Evolutionary conservation across 2,113 vertebrate genomes (phyloP).

Genomic region (Ibidorhyncha struthersii): DNA sequence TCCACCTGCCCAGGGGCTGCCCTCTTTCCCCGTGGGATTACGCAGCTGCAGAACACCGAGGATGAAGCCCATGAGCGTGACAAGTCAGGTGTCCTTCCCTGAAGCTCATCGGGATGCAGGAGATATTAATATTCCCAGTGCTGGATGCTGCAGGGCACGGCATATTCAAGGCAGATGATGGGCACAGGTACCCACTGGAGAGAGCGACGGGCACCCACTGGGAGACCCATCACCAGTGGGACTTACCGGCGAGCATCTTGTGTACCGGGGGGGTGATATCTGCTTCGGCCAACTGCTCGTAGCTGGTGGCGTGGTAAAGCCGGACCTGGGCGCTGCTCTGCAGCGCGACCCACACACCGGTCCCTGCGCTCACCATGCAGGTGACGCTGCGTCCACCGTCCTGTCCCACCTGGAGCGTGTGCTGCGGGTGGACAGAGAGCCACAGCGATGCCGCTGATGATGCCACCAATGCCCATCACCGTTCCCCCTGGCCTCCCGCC

Average conservation of each 20-base stretch:
- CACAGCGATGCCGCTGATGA: accelerated
- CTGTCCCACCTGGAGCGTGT: conserved; percentile 88
- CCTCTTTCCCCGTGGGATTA: neutral
- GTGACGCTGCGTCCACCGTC: conserved; percentile 90
- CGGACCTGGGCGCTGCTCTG: conserved; percentile 95
- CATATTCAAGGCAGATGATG: accelerated
- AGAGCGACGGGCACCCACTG: accelerated
- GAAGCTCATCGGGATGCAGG: accelerated
- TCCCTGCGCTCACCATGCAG: conserved; percentile 89
- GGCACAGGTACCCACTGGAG: accelerated
- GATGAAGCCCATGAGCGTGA: accelerated
- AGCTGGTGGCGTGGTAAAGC: conserved; percentile 90
- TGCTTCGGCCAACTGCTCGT: conserved; percentile 90
- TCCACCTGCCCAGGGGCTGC: too few relatives aligned
- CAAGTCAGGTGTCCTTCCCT: neutral
- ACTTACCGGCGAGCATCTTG: conserved; percentile 95
- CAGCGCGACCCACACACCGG: conserved; percentile 90
- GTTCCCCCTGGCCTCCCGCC: neutral
- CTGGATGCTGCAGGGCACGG: accelerated
- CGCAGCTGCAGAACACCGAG: accelerated
- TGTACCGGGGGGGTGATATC: conserved; percentile 96
- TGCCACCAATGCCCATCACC: accelerated
- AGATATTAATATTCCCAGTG: accelerated
- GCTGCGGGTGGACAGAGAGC: conserved; percentile 69
- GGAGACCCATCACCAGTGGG: accelerated